Percentiles rank a stretch among this genome's conserved stretches.
These are phyloP conservation scores for Vespertilio murinus DNA, from an alignment of 2,797 vertebrate genomes.

Conservation along the genomic window DNA sequence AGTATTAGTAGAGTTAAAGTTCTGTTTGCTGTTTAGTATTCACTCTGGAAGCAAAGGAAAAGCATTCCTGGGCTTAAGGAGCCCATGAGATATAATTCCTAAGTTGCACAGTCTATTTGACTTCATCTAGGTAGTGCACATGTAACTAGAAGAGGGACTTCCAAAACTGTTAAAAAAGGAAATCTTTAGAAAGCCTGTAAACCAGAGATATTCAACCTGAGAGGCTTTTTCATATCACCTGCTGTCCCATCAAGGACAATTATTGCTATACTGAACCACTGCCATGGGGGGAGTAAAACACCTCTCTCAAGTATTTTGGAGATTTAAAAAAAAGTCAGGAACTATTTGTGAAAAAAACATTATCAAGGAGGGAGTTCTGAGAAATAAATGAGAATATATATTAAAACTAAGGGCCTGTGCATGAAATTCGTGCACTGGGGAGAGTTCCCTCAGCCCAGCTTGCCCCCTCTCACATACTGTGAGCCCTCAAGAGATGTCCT, in stretches of 20 bases:
- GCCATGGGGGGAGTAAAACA: accelerated
- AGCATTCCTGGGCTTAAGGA: too few relatives aligned
- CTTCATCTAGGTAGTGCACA: background rate
- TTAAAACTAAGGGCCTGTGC: too few relatives aligned
- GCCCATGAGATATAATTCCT: background rate
- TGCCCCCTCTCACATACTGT: too few relatives aligned
- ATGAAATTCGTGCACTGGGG: too few relatives aligned
- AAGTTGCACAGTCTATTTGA: background rate
- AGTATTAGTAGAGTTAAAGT: background rate
- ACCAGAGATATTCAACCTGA: background rate
- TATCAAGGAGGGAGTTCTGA: background rate
- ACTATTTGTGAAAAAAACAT: background rate
- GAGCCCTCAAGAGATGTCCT: too few relatives aligned
- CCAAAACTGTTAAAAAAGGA: background rate
- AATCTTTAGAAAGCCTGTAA: background rate
- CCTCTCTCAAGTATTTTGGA: background rate
- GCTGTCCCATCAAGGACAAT: background rate
- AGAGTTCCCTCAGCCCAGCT: too few relatives aligned
- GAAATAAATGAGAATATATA: background rate
- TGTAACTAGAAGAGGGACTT: background rate
- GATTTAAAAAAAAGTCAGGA: background rate
- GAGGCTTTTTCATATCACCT: background rate
- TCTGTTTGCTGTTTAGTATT: background rate
- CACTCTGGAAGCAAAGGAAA: background rate
- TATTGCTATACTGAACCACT: background rate